Percentiles rank a stretch among this genome's conserved stretches.
phyloP scores from a whole-genome alignment of 2,888 invertebrate species.

The Diarsia mendica region DNA sequence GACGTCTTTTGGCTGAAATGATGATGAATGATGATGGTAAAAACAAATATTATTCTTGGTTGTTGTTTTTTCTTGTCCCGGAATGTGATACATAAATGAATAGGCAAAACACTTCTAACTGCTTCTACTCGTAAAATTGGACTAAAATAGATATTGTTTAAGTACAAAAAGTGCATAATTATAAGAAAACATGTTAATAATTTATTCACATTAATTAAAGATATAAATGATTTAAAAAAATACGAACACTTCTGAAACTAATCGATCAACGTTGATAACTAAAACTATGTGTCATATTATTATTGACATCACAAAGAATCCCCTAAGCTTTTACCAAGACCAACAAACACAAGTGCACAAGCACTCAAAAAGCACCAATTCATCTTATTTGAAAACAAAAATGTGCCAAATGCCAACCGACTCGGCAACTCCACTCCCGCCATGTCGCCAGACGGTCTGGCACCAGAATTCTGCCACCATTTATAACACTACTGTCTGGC shows the following conservation, averaged over 20 bases:
- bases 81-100: too few relatives aligned
- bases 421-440: slow-evolving; percentile 32
- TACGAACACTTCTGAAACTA: background rate
- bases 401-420: slow-evolving; percentile 38
- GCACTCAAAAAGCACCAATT: slow-evolving; percentile 26
- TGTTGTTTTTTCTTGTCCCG: background rate
- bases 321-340: background rate
- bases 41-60: background rate
- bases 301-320: slow-evolving; percentile 10
- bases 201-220: too few relatives aligned
- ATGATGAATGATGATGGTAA: too few relatives aligned
- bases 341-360: slow-evolving; percentile 9
- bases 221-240: too few relatives aligned
- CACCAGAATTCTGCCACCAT: slow-evolving; percentile 69
- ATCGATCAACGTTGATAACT: background rate
- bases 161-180: too few relatives aligned
- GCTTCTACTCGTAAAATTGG: too few relatives aligned
- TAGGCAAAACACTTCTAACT: too few relatives aligned
- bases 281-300: background rate
- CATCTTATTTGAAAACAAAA: slow-evolving; percentile 51
- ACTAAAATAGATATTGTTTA: too few relatives aligned
- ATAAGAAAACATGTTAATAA: too few relatives aligned
- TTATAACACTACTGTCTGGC: slow-evolving; percentile 53
- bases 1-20: too few relatives aligned
- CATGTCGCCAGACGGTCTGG: slow-evolving; percentile 80